These are phyloP conservation scores for Zosterops hypoxanthus DNA, from an alignment of 2,113 vertebrate genomes.

Conservation along the genomic window DNA sequence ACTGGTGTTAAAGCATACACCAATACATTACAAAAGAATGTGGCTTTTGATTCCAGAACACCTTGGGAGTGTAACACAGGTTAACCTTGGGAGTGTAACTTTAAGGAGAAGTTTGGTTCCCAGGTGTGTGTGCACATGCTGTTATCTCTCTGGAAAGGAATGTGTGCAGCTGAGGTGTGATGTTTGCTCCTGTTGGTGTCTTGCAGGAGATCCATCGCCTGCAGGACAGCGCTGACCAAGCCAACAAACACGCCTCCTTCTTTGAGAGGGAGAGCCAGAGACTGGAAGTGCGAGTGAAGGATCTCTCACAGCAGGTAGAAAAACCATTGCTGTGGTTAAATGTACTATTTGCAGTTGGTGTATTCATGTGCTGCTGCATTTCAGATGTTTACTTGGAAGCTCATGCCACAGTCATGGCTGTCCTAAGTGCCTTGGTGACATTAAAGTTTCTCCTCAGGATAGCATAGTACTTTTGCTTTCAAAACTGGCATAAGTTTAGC, in stretches of 20 bases:
- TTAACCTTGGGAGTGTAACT: background rate
- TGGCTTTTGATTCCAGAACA: background rate
- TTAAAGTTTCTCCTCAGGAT: background rate
- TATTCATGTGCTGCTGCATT: background rate
- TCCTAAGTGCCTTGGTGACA: background rate
- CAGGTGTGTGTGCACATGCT: background rate
- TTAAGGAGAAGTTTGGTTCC: background rate
- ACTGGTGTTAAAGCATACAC: background rate
- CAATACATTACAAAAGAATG: fast-evolving
- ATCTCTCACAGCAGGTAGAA: conserved; percentile 90
- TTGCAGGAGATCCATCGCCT: conserved; percentile 90
- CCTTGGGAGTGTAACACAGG: background rate
- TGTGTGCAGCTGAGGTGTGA: background rate
- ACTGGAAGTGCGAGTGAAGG: conserved; percentile 86
- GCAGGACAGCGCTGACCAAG: conserved; percentile 88
- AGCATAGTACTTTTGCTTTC: background rate
- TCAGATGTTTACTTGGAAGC: background rate
- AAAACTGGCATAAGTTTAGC: background rate
- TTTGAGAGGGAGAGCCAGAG: conserved; percentile 90
- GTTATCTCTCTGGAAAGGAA: background rate
- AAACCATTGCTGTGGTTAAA: background rate
- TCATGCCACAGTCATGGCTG: background rate
- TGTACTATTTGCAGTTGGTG: background rate
- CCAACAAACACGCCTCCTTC: conserved; percentile 87
- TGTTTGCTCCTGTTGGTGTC: background rate